Base-by-base conservation (phyloP, 2,888 invertebrate genomes). In the Clostera curtula region DNA sequence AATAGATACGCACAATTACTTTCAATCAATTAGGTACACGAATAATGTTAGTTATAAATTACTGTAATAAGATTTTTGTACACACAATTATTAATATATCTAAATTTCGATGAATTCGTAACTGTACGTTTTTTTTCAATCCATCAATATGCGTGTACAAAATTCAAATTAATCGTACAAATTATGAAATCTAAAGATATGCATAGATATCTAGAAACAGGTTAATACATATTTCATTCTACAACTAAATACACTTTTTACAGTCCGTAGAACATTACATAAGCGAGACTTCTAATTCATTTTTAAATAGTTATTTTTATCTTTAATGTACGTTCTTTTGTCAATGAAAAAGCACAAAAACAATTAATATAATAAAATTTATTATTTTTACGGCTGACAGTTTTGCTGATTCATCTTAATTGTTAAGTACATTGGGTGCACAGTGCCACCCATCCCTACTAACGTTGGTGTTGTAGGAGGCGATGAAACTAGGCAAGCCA, bases 181-280 rank as follows among this genome's bases (percentile, higher is more conserved):
- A 63, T 71, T 70, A 73, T 56, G 67, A 73, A 77, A 70, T 75
- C 76, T 80, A 80, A 57, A 71, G 80, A 82, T 83, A 82, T 80
- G 80, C 79, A 73, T 77, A 76, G n/a, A n/a, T n/a, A n/a, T 63
- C 74, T 79, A 77, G 71, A 80, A 80, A 79, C 74, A 72, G 68
- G 69, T 72, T 73, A 76, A 73, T 79, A n/a, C n/a, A n/a, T n/a
- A 76, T 59, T 66, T 70, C 53, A 55, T 63, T 71, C 82, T 83
- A 83, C 73, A 71, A 70, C 79, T 82, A 83, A 80, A 79, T 82
- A 82, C 74, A 80, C 73, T 82, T 82, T 83, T 72, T 83, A 82
- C 80, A 82, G 73, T 65, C 63, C 67, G 62, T 75, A 71, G 53
- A 71, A 74, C 71, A 58, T 63, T 62, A n/a, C n/a, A n/a, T 62